Base-by-base conservation (phyloP, 2,113 vertebrate genomes). In the Synchiropus splendidus region DNA sequence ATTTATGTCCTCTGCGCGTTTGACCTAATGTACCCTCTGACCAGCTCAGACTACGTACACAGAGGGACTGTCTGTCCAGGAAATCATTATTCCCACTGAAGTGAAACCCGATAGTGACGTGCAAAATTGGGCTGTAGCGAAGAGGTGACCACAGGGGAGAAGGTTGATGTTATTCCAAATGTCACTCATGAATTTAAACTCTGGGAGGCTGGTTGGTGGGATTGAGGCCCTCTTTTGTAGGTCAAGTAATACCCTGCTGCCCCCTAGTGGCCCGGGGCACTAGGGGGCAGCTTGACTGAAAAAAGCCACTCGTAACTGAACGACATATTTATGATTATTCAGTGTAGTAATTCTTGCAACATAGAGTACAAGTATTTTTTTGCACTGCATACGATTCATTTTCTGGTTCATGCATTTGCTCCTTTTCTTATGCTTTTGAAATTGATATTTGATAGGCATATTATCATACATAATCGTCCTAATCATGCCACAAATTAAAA, bases 231-330 rank as follows among this genome's bases (percentile, higher is more conserved):
- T 31, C 40, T 16, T 1, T 2, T 6, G 16, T 18, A 15, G 58
- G 48, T 31, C 43, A 47, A 45, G 39, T 39, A 40, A 64, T 70
- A 65, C 61, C 65, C 45, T 79, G 64, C 46, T 36, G 58, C 78
- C 75, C 67, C 56, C 75, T 41, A 47, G 72, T 80, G 78, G 77
- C 39, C 48, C 39, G n/a, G 41, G 59, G 58, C 16, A 38, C 36
- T 15, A 16, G 16, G 9, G 21, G n/a, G n/a, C n/a, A n/a, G 8
- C 21, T 27, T 27, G 21, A 27, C 21, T 8, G 4, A 27, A 27
- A 8, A 27, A 8, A 27, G 21, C n/a, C n/a, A n/a, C n/a, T n/a
- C n/a, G n/a, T n/a, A n/a, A n/a, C n/a, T n/a, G n/a, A n/a, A n/a
- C n/a, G n/a, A n/a, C n/a, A n/a, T n/a, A n/a, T n/a, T n/a, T n/a